These are phyloP conservation scores for Bothrops alternatus DNA, from an alignment of 2,797 vertebrate species.

Conservation along the genomic window DNA sequence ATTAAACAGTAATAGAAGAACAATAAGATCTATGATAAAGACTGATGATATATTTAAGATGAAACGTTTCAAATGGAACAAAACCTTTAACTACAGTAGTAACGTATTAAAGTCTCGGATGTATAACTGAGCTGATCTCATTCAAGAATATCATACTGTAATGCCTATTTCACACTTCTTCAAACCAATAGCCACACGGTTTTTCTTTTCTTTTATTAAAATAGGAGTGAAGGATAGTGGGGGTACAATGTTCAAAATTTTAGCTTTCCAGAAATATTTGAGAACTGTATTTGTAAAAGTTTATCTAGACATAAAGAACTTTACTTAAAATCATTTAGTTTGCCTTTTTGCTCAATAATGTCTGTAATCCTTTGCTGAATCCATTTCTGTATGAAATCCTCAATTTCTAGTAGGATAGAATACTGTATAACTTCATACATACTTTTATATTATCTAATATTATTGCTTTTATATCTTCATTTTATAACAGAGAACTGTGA, in stretches of 20 bases:
- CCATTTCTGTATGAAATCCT: neutral
- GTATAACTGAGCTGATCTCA: neutral
- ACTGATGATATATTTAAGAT: neutral
- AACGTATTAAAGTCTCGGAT: neutral
- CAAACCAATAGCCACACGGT: neutral
- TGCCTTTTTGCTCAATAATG: neutral
- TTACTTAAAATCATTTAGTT: neutral
- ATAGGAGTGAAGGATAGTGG: neutral
- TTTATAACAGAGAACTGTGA: conserved; percentile 44
- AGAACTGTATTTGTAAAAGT: neutral
- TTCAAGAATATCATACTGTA: neutral
- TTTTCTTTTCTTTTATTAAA: neutral
- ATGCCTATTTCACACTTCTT: neutral
- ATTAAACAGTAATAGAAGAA: neutral
- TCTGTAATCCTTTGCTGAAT: neutral
- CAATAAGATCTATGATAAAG: neutral
- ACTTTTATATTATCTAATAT: conserved; percentile 1
- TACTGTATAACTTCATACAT: neutral
- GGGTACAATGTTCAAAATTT: neutral
- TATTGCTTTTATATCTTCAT: conserved; percentile 21
- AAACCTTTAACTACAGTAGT: neutral
- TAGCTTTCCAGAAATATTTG: neutral
- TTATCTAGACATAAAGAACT: neutral
- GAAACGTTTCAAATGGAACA: neutral
- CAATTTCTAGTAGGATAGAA: neutral